Evolutionary conservation across 2,113 vertebrate genomes (phyloP), one percentile per base, ranked within the genome.

Genomic region (Petaurus breviceps): DNA sequence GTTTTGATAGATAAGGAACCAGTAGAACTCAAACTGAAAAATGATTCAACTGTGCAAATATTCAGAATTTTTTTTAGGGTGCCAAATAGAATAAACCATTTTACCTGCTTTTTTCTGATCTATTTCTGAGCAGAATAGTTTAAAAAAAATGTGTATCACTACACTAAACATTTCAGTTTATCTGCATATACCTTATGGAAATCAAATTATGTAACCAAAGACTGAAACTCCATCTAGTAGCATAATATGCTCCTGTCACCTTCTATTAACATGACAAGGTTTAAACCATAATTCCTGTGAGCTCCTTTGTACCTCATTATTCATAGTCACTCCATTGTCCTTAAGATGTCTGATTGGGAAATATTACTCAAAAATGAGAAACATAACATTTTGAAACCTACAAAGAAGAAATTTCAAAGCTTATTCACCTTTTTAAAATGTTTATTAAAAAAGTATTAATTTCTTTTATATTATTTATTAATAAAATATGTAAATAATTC

Each of bases 161-260:
- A n/a, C n/a, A n/a, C n/a, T n/a, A 97, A 97, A 31, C 94, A 96
- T 97, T 98, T 98, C 51, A 51, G 26, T 98, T 97, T 97, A 97
- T 97, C 92, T 96, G 37, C 55, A 92, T 90, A 51, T 3, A 96
- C 96, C 46, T 94, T 91, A 96, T 52, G 92, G 90, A 98, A 98
- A 98, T 96, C 25, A 98, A 98, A 96, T 97, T 22, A 93, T 93
- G 94, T 14, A 98, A 95, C 97, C 96, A 97, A 98, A 97, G 52
- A 51, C 24, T 97, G 91, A 98, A 98, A 97, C 46, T 97, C 98
- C 91, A 97, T 89, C 94, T 97, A 95, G 19, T 22, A 93, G 23
- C 23, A 92, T 97, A 98, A 98, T 96, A 97, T 96, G 51, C 0
- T 97, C 5, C 84, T 97, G 96, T 93, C 92, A 96, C 26, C 22